A percentile compares a stretch with the other conserved stretches of the same genome.
Evolutionary conservation across 2,113 vertebrate species (phyloP).

Genomic region (Semicossyphus pulcher): DNA sequence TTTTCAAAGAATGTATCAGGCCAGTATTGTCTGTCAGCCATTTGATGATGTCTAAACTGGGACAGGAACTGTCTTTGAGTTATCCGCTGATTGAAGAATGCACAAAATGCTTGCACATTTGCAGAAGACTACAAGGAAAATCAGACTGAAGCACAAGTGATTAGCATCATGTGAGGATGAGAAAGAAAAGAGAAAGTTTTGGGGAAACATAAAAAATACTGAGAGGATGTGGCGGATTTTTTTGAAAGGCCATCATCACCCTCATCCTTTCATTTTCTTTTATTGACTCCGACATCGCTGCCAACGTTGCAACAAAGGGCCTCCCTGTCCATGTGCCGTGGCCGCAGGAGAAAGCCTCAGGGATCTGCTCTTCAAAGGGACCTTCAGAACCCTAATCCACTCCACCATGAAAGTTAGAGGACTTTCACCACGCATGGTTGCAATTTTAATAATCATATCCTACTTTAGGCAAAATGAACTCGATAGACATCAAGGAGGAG

Average conservation of each 20-base stretch:
- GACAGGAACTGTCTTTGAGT: conserved; percentile 33
- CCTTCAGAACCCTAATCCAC: conserved; percentile 59
- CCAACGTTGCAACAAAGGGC: conserved; percentile 64
- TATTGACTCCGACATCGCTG: conserved; percentile 46
- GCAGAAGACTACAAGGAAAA: neutral
- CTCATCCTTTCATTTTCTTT: conserved; percentile 38
- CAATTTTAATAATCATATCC: conserved; percentile 82
- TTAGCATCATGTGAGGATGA: conserved; percentile 27
- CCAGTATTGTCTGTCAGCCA: conserved; percentile 41
- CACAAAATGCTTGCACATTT: conserved; percentile 55
- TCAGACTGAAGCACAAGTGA: conserved; percentile 16
- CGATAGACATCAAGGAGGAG: conserved; percentile 74
- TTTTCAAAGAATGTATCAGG: neutral
- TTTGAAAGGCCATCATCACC: conserved; percentile 22
- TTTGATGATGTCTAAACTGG: conserved; percentile 42
- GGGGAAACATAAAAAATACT: neutral
- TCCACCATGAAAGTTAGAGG: conserved; percentile 67
- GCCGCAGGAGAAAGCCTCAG: conserved; percentile 41
- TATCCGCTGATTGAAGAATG: conserved; percentile 48
- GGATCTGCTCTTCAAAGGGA: conserved; percentile 70
- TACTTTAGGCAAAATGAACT: conserved; percentile 74
- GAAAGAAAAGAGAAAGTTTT: neutral
- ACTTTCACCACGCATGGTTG: conserved; percentile 78
- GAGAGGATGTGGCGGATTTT: conserved; percentile 12
- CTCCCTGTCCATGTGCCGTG: conserved; percentile 51